Percentiles rank a stretch among this genome's conserved stretches.
Conservation (phyloP, 2,113 vertebrate species). For the Tragulus kanchil region DNA sequence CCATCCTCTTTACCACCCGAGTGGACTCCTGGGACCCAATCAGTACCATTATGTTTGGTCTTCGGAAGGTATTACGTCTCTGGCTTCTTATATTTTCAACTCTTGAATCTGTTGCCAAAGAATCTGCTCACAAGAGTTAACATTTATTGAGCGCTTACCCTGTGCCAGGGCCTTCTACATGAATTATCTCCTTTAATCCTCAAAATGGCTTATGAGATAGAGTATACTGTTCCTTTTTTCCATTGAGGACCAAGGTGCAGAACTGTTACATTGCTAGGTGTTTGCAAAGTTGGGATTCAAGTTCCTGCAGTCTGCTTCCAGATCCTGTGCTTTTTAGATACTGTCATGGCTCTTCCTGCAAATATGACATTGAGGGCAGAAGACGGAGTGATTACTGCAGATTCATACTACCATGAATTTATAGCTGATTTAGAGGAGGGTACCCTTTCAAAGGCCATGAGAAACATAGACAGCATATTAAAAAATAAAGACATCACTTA, state of each 20-base stretch:
- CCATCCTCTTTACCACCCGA: not conserved
- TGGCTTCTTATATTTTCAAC: not conserved
- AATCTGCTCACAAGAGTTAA: conserved; percentile 7
- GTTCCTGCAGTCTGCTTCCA: not conserved
- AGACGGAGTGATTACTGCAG: not conserved
- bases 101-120: conserved; percentile 38
- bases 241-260: not conserved
- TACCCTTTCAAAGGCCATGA: not conserved
- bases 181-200: conserved; percentile 13
- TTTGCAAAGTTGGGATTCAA: not conserved
- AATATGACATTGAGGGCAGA: not conserved
- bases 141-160: not conserved
- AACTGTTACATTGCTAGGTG: not conserved
- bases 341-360: not conserved
- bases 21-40: conserved; percentile 18
- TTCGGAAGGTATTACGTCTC: conserved; percentile 20
- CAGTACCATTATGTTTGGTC: conserved; percentile 23
- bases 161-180: not conserved
- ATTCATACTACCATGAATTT: not conserved
- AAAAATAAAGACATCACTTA: not conserved
- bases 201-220: not conserved
- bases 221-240: not conserved
- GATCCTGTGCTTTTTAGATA: not conserved
- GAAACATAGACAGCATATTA: not conserved
- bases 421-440: not conserved